Percentiles rank a stretch among this genome's conserved stretches.
These are phyloP conservation scores for Pseudococcus jackbeardsleyi DNA, from an alignment of 2,888 invertebrate species.

Conservation along the genomic window DNA sequence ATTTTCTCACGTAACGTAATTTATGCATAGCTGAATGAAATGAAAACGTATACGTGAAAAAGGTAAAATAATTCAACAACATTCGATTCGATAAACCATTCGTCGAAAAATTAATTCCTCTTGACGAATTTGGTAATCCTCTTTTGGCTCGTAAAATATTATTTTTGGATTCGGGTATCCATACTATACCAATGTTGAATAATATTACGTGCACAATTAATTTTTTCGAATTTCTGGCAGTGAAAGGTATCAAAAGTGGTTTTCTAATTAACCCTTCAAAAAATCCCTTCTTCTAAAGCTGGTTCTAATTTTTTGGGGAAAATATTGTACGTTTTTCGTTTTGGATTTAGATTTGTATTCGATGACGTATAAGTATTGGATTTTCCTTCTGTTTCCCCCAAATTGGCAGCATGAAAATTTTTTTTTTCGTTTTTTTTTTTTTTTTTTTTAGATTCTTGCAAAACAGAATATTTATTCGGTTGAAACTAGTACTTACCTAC, in stretches of 20 bases:
- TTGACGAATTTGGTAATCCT: not conserved
- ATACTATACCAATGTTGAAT: not conserved
- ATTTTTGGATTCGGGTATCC: not conserved
- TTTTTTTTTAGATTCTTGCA: no score
- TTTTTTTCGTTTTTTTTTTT: no score
- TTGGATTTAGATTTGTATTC: not conserved
- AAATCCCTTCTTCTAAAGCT: not conserved
- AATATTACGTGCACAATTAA: no score
- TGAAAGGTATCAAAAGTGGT: not conserved
- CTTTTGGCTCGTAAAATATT: not conserved
- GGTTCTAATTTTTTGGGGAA: not conserved
- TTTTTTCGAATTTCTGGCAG: not conserved
- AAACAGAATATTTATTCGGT: no score
- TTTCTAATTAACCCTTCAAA: not conserved
- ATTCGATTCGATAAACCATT: not conserved
- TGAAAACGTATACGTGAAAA: not conserved
- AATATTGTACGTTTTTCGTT: not conserved
- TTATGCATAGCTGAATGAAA: not conserved
- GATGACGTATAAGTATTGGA: no score
- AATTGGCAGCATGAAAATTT: no score
- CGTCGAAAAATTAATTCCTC: constrained; percentile 10
- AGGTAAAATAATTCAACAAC: not conserved
- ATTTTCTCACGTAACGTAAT: not conserved
- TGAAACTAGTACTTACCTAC: no score
- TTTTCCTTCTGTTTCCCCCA: no score